Conservation (phyloP, 2,888 invertebrate species). For the Melieria omissa region DNA sequence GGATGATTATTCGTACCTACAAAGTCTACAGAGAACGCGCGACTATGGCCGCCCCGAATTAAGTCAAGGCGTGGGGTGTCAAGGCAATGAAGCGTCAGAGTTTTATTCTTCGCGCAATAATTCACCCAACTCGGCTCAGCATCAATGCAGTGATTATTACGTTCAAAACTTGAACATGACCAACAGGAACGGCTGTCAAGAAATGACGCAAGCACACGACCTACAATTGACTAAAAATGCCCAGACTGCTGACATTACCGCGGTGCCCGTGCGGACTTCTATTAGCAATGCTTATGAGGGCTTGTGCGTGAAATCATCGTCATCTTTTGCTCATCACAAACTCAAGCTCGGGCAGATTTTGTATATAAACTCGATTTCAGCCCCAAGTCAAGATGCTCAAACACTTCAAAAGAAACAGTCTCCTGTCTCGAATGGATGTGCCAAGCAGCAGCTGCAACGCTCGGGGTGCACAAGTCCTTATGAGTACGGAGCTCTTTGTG, state of each 20-base stretch:
- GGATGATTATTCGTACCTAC: constrained; percentile 15
- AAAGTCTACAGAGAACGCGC: constrained; percentile 40
- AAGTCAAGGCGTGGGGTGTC: background rate
- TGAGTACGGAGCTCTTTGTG: constrained; percentile 30
- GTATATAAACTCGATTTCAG: constrained; percentile 51
- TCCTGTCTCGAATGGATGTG: background rate
- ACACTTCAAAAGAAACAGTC: constrained; percentile 25
- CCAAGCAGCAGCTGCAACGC: constrained; percentile 48
- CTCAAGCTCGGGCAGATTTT: constrained; percentile 61
- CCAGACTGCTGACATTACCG: constrained; percentile 25
- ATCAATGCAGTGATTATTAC: constrained; percentile 32
- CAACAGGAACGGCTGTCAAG: constrained; percentile 38
- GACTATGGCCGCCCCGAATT: constrained; percentile 26
- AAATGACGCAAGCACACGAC: background rate
- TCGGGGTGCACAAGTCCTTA: constrained; percentile 32
- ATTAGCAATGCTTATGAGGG: constrained; percentile 49
- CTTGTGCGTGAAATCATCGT: constrained; percentile 57
- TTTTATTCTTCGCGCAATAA: constrained; percentile 5
- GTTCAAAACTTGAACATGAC: constrained; percentile 28
- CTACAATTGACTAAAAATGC: constrained; percentile 25
- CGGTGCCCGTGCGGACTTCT: constrained; percentile 58
- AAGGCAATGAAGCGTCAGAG: constrained; percentile 55
- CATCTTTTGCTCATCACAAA: constrained; percentile 66
- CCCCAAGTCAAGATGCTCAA: constrained; percentile 42
- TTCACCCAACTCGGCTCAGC: constrained; percentile 53